phyloP scores from a whole-genome alignment of 2,888 invertebrate genomes.

The Sacculina carcini region DNA sequence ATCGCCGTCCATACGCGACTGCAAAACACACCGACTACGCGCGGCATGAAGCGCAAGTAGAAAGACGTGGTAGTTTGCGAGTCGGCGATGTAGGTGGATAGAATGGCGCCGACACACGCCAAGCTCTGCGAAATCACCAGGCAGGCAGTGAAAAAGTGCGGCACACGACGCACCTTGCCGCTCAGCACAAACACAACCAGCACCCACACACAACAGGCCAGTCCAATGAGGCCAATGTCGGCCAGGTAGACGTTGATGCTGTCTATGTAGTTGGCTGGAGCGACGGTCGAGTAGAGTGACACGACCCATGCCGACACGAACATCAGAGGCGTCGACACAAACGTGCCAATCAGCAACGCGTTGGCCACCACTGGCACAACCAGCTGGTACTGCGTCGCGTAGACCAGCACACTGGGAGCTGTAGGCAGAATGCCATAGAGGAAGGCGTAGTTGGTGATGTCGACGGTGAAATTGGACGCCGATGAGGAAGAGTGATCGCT shows the following conservation, averaged over 20 bases:
- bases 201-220: slow-evolving; percentile 52
- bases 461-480: slow-evolving; percentile 38
- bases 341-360: slow-evolving; percentile 80
- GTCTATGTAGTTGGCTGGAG: slow-evolving; percentile 41
- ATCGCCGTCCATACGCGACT: slow-evolving; percentile 62
- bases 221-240: slow-evolving; percentile 52
- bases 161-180: slow-evolving; percentile 46
- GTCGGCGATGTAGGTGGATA: slow-evolving; percentile 35
- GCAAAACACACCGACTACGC: slow-evolving; percentile 43
- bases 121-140: slow-evolving; percentile 46
- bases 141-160: slow-evolving; percentile 53
- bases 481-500: too few relatives aligned
- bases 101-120: slow-evolving; percentile 39
- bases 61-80: slow-evolving; percentile 30
- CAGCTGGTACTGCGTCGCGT: slow-evolving; percentile 57
- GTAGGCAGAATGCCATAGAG: slow-evolving; percentile 85
- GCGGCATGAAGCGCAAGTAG: slow-evolving; percentile 45
- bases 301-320: slow-evolving; percentile 84
- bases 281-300: slow-evolving; percentile 35
- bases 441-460: slow-evolving; percentile 73
- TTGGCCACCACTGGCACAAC: slow-evolving; percentile 73
- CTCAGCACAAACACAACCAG: slow-evolving; percentile 41
- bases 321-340: slow-evolving; percentile 80
- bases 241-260: slow-evolving; percentile 53
- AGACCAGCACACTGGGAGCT: slow-evolving; percentile 80